These are phyloP conservation scores for Mellilla xanthometata DNA, from an alignment of 2,888 invertebrate genomes.

Conservation along the genomic window DNA sequence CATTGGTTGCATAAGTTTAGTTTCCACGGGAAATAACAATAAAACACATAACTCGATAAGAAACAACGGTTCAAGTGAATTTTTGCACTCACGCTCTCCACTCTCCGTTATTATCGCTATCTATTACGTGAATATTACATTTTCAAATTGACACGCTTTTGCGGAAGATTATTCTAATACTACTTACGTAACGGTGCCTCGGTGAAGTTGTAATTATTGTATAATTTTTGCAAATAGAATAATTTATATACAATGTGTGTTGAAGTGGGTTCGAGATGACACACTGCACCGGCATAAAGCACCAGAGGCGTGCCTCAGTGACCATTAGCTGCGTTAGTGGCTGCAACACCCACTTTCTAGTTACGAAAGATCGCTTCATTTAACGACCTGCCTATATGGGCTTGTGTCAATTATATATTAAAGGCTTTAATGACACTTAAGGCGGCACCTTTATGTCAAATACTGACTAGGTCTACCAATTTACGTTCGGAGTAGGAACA, in stretches of 20 bases:
- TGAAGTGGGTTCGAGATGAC: conserved; percentile 3
- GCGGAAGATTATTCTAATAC: conserved; percentile 42
- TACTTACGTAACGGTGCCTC: conserved; percentile 35
- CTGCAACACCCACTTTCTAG: conserved; percentile 62
- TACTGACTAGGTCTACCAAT: no score
- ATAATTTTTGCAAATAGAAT: conserved; percentile 19
- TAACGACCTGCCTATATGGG: conserved; percentile 62
- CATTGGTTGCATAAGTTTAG: conserved; percentile 40
- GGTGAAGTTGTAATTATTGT: conserved; percentile 22
- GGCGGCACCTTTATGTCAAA: conserved; percentile 50
- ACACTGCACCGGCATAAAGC: conserved; percentile 4
- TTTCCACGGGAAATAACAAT: conserved; percentile 39
- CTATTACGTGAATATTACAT: conserved; percentile 47
- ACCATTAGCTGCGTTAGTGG: conserved; percentile 33
- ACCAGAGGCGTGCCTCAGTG: conserved; percentile 10
- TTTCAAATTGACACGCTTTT: conserved; percentile 43
- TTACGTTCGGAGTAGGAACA: no score
- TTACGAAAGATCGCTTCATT: conserved; percentile 70
- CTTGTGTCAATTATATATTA: conserved; percentile 54
- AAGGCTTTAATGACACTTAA: conserved; percentile 49
- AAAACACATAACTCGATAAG: conserved; percentile 25
- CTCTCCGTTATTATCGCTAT: conserved; percentile 35
- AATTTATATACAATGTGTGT: conserved; percentile 21
- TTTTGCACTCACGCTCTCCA: conserved; percentile 41
- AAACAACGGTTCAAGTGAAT: conserved; percentile 25